Base-by-base conservation (phyloP, 1,140 invertebrate species). In the Aethina tumida region DNA sequence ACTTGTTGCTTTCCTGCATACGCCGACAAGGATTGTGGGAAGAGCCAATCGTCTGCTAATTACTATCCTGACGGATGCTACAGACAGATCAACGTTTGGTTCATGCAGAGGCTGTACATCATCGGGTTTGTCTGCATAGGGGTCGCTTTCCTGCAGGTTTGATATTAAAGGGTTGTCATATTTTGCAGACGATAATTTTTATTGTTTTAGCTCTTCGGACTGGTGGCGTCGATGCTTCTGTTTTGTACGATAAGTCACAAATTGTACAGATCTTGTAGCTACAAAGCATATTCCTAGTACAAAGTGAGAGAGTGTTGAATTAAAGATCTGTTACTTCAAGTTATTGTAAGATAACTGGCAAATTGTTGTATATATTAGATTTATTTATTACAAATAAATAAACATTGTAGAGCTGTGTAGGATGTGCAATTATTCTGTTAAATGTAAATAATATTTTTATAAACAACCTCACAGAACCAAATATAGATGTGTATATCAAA, bases 241-340 rank as follows among this genome's bases (percentile, higher is more conserved):
- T 82, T 84, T 51, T 84, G 80, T 57, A 83, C 79, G 2, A 74
- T 81, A 20, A 74, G 75, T 43, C 74, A 81, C 53, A 81, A 79
- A 59, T n/a, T n/a, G n/a, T 65, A 73, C 17, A 68, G 69, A 2
- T 76, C 75, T 5, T 42, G 50, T 22, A 58, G 51, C 3, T 58
- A 58, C 24, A 55, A 58, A 37, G 55, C 55, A 3, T 58, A 58
- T 25, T 39, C 39, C 18, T 48, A 14, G 30, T 34, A 34, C 19
- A 24, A 24, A n/a, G n/a, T n/a, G n/a, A n/a, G n/a, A n/a, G n/a
- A n/a, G n/a, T n/a, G n/a, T n/a, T n/a, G n/a, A n/a, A n/a, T n/a
- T n/a, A n/a, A n/a, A n/a, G n/a, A n/a, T n/a, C n/a, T n/a, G n/a
- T n/a, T n/a, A n/a, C n/a, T n/a, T n/a, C n/a, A n/a, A n/a, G n/a